Conservation (phyloP, 2,797 vertebrate genomes). For the Semotilus atromaculatus region DNA sequence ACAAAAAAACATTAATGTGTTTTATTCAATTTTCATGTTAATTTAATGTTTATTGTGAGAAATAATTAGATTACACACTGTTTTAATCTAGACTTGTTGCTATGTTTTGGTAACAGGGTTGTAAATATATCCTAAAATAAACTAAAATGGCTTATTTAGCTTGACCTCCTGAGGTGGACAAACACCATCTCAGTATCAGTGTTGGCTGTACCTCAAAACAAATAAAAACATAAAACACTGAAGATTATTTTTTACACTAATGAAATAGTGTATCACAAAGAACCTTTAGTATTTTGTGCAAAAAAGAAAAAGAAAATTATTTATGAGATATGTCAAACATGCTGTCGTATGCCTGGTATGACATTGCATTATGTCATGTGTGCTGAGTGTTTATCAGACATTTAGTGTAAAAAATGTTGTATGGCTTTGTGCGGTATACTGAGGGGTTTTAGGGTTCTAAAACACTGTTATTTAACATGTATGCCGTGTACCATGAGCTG, state of each 20-base stretch:
- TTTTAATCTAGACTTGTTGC: neutral
- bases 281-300: neutral
- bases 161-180: neutral
- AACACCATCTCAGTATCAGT: constrained; percentile 2
- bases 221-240: neutral
- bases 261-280: neutral
- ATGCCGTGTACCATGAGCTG: neutral
- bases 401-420: neutral
- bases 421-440: neutral
- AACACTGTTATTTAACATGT: neutral
- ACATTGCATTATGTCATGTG: neutral
- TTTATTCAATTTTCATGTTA: neutral
- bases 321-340: neutral
- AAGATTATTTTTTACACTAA: neutral
- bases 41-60: neutral
- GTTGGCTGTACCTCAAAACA: neutral
- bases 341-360: neutral
- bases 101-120: neutral
- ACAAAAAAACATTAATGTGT: neutral
- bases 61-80: neutral
- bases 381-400: neutral
- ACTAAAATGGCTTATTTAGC: neutral
- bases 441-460: neutral
- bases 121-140: neutral
- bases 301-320: neutral